phyloP scores from a whole-genome alignment of 2,888 invertebrate genomes.

The Octonoba sinensis region DNA sequence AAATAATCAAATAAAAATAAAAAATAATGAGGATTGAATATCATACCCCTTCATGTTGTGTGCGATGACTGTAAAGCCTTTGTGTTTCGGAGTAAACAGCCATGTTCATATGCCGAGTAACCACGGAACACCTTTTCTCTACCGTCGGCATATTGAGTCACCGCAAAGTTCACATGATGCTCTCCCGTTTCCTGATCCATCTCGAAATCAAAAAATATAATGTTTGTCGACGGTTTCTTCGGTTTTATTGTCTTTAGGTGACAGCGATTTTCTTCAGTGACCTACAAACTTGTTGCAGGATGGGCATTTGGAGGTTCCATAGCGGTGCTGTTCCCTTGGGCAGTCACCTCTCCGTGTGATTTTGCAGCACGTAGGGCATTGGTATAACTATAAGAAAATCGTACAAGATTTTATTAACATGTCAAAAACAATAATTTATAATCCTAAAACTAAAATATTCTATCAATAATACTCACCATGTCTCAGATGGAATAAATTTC shows the following conservation, averaged over 20 bases:
- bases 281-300: conserved; percentile 4
- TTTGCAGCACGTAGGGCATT: conserved; percentile 18
- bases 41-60: conserved; percentile 29
- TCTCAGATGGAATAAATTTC: neutral
- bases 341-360: neutral
- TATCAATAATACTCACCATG: neutral
- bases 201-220: conserved; percentile 35
- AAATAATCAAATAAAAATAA: too few relatives aligned
- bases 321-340: neutral
- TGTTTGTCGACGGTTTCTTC: neutral
- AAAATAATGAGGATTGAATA: too few relatives aligned
- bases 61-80: conserved; percentile 12
- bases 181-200: conserved; percentile 21
- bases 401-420: neutral
- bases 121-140: conserved; percentile 9
- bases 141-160: conserved; percentile 1
- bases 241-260: neutral
- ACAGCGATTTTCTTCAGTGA: neutral
- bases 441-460: too few relatives aligned
- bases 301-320: neutral
- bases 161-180: conserved; percentile 31
- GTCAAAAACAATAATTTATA: too few relatives aligned
- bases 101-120: neutral
- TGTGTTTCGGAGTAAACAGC: conserved; percentile 1
- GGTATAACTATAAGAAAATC: conserved; percentile 15